Evolutionary conservation across 2,113 vertebrate species (phyloP).

Genomic region (Cyanoderma ruficeps): DNA sequence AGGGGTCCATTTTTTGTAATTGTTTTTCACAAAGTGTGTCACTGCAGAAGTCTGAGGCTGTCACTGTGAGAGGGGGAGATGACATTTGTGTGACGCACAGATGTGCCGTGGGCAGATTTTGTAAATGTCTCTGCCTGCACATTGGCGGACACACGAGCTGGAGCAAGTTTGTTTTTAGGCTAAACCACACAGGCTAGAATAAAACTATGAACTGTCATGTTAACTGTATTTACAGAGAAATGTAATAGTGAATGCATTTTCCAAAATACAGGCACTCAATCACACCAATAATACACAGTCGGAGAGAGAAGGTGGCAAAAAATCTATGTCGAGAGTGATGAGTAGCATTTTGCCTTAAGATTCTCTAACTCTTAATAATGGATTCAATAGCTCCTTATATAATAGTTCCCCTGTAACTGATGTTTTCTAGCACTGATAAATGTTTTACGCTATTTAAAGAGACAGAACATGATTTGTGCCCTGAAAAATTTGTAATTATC

Average conservation of each 20-base stretch:
- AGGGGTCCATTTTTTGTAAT: background rate
- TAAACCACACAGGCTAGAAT: background rate
- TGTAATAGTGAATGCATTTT: background rate
- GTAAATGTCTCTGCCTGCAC: constrained; percentile 21
- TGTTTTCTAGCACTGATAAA: background rate
- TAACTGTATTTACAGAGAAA: background rate
- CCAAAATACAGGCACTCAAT: rapidly evolving
- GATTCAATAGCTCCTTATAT: background rate
- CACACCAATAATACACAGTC: background rate
- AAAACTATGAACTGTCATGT: background rate
- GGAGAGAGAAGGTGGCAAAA: background rate
- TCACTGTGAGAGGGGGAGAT: background rate
- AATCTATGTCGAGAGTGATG: background rate
- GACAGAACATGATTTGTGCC: background rate
- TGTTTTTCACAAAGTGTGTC: background rate
- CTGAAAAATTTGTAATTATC: background rate
- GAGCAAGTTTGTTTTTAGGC: background rate
- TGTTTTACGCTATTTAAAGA: background rate
- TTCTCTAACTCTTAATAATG: background rate
- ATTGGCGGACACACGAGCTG: background rate
- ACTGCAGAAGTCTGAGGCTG: background rate
- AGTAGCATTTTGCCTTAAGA: background rate
- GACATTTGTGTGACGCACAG: constrained; percentile 14
- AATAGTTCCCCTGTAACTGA: background rate
- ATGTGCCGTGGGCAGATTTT: constrained; percentile 13